Base-by-base conservation (phyloP, 2,113 vertebrate species). In the Pterophyllum scalare region DNA sequence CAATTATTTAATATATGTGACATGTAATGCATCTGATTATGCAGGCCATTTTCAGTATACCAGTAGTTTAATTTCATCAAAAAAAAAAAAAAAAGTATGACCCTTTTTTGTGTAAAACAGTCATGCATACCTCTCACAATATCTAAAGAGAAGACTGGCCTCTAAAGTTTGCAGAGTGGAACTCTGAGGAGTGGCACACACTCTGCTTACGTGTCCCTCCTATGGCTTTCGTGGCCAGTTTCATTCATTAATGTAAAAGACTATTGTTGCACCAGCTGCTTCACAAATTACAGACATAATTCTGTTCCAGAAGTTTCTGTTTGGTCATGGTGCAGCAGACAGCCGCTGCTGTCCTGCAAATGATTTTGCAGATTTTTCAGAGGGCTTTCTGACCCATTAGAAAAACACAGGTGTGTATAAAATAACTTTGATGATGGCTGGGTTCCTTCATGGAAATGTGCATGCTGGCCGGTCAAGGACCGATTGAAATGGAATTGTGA, bases 361-460 rank as follows among this genome's bases (percentile, higher is more conserved):
- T 28, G 65, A 52, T 6, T 6, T 13, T 70, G 43, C 17, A 19
- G 65, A 70, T 52, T 70, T 31, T 70, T 70, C 43, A 70, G 43
- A 49, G 19, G 65, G 49, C 43, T 31, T 70, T 70, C 6, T 70
- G 65, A 70, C 65, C 24, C 24, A 49, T 70, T 70, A 70, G 65
- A 70, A 70, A 70, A 52, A 52, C 17, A 70, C 65, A 70, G 65
- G 65, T 70, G 65, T 70, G 43, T 22, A 20, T 70, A 70, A 49
- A 49, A 43, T 70, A 43, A 17, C 65, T 7, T 70, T 40, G 15
- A 49, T 49, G 24, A 70, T 70, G 24, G 2, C 10, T 70, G 40
- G 64, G 11, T 70, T 20, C 64, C 64, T 28, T 70, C 14, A 15
- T 15, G 43, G 43, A 15, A 46, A 46, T 15, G 5, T 70, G 24